Base-by-base conservation (phyloP, 2,797 vertebrate genomes). In the Notolepis coatsorum region DNA sequence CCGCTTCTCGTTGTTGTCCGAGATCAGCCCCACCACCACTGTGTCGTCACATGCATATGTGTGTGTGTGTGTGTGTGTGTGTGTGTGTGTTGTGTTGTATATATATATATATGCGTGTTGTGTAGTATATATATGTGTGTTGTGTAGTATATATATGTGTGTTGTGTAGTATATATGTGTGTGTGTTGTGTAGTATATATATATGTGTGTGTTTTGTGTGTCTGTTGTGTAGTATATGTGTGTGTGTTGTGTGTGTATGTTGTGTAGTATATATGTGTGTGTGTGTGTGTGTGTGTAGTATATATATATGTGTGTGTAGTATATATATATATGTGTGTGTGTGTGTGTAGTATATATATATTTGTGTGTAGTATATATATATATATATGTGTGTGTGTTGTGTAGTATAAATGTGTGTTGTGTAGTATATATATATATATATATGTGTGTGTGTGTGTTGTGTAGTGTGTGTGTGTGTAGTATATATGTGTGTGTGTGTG, bases 401-500 rank as follows among this genome's bases (percentile, higher is more conserved):
- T n/a, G n/a, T n/a, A 54, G n/a, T 21, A 51, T 65, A 54, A 7
- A 9, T 18, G 0, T 56, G 67, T 39, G 10, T n/a, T 8, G 41
- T 4, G 42, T 60, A 42, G 28, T 28, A 13, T 30, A 30, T 12
- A 17, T 51, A 7, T n/a, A 1, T 15, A 5, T 13, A 31, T 43
- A 17, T 35, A 23, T 17, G 0, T 2, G 38, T 9, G 35, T 17
- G 33, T 46, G 43, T 13, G 3, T 13, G 37, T 15, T n/a, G n/a
- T n/a, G n/a, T n/a, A n/a, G n/a, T n/a, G 33, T 25, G 6, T 23
- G 10, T 39, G 31, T 27, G 48, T 18, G 41, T 35, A 56, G 65
- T 46, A 21, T 12, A 27, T 18, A 8, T 58, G 59, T 78, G 71
- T 63, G 42, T 59, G 47, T 56, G 66, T 67, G 48, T n/a, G n/a